phyloP scores from a whole-genome alignment of 2,888 invertebrate species.

The Hermaeophaga mercurialis region DNA sequence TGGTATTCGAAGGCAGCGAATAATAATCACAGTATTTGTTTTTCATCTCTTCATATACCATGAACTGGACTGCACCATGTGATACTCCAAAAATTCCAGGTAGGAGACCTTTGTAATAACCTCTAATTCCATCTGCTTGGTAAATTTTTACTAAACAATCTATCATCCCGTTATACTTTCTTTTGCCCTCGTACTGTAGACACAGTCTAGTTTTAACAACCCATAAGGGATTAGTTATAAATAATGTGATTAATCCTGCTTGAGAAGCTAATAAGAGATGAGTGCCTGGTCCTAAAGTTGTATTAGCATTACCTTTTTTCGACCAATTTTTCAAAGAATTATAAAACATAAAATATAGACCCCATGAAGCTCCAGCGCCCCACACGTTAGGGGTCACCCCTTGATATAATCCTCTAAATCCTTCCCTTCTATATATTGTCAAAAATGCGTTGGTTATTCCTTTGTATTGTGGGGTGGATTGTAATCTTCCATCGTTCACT shows the following conservation, averaged over 20 bases:
- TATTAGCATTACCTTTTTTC: constrained; percentile 82
- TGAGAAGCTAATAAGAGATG: constrained; percentile 91
- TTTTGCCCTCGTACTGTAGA: constrained; percentile 81
- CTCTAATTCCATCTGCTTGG: constrained; percentile 84
- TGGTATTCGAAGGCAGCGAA: constrained; percentile 80
- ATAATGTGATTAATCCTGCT: constrained; percentile 85
- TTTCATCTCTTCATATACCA: constrained; percentile 99
- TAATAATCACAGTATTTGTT: constrained; percentile 83
- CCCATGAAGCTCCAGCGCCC: constrained; percentile 98
- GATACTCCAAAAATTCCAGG: constrained; percentile 98
- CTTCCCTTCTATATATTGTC: constrained; percentile 86
- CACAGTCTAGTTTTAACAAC: constrained; percentile 97
- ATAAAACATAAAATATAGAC: constrained; percentile 96
- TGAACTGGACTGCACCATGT: constrained; percentile 98
- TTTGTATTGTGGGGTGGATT: constrained; percentile 84
- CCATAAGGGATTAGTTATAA: constrained; percentile 98
- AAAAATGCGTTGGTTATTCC: constrained; percentile 79
- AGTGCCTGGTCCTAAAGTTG: constrained; percentile 76
- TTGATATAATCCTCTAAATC: constrained; percentile 87
- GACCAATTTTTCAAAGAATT: constrained; percentile 90
- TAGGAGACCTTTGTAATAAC: constrained; percentile 93
- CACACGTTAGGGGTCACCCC: constrained; percentile 97
- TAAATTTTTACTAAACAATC: constrained; percentile 92
- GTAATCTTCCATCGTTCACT: constrained; percentile 88
- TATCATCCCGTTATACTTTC: constrained; percentile 84